Conservation (phyloP, 2,888 invertebrate genomes). For the Dryobota labecula region DNA sequence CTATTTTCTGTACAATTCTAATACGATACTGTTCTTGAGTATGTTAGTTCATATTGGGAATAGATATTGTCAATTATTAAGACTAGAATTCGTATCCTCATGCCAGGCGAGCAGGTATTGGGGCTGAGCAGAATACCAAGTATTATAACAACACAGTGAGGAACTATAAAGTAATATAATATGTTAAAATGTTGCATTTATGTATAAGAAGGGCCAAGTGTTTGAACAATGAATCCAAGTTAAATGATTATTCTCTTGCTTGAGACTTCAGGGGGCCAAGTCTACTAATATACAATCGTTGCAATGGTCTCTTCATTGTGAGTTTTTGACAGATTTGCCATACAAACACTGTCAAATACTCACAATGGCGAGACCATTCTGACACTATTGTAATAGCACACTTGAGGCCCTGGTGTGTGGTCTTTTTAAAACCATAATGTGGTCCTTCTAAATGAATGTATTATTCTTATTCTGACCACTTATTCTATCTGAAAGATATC, state of each 20-base stretch:
- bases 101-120: not conserved
- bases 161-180: not conserved
- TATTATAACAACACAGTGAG: not conserved
- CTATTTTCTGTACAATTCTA: not conserved
- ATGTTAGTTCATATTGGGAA: conserved; percentile 43
- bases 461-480: not conserved
- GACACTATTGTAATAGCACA: too few species aligned
- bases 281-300: too few species aligned
- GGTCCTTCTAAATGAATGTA: not conserved
- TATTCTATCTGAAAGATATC: too few species aligned
- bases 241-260: conserved; percentile 2
- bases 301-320: too few species aligned
- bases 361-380: too few species aligned
- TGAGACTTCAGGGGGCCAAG: too few species aligned
- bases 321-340: too few species aligned
- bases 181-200: not conserved
- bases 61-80: conserved; percentile 54
- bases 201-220: not conserved
- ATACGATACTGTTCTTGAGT: conserved; percentile 27
- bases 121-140: conserved; percentile 29
- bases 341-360: too few species aligned
- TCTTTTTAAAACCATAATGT: not conserved
- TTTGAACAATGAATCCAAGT: not conserved
- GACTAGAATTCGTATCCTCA: conserved; percentile 36
- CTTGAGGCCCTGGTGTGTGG: too few species aligned